These are phyloP conservation scores for Aphelinus certus DNA, from an alignment of 1,140 invertebrate genomes.

Conservation along the genomic window DNA sequence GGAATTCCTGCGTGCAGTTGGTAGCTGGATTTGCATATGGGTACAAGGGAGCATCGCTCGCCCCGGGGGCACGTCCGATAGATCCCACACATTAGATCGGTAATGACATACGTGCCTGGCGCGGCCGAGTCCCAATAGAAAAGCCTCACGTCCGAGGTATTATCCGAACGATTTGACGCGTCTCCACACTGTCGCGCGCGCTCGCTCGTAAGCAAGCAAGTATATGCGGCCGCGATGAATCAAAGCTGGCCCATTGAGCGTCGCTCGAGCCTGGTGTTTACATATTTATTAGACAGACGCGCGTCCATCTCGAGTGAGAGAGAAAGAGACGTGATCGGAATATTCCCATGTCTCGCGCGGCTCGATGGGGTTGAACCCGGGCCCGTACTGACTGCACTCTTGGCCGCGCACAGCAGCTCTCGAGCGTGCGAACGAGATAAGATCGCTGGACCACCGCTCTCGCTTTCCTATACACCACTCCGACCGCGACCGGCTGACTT, in stretches of 20 bases:
- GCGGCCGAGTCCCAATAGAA: not conserved
- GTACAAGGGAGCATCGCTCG: too few relatives aligned
- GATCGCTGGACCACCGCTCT: constrained; percentile 48
- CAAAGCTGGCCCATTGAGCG: constrained; percentile 6
- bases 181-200: not conserved
- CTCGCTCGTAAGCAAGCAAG: too few relatives aligned
- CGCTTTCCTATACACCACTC: not conserved
- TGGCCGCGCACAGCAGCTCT: constrained; percentile 36
- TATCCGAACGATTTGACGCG: constrained; percentile 24
- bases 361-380: constrained; percentile 24
- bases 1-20: too few relatives aligned
- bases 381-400: not conserved
- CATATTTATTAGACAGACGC: constrained; percentile 33
- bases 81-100: too few relatives aligned
- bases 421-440: constrained; percentile 53
- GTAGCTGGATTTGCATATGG: too few relatives aligned
- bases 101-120: too few relatives aligned
- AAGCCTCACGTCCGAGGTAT: constrained; percentile 14
- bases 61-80: too few relatives aligned
- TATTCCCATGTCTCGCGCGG: constrained; percentile 5
- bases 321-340: constrained; percentile 29
- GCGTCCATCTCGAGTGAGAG: not conserved
- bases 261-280: constrained; percentile 16
- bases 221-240: constrained; percentile 8
- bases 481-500: constrained; percentile 26